Evolutionary conservation across 1,140 invertebrate genomes (phyloP).

Genomic region (Drosophila ananassae): DNA sequence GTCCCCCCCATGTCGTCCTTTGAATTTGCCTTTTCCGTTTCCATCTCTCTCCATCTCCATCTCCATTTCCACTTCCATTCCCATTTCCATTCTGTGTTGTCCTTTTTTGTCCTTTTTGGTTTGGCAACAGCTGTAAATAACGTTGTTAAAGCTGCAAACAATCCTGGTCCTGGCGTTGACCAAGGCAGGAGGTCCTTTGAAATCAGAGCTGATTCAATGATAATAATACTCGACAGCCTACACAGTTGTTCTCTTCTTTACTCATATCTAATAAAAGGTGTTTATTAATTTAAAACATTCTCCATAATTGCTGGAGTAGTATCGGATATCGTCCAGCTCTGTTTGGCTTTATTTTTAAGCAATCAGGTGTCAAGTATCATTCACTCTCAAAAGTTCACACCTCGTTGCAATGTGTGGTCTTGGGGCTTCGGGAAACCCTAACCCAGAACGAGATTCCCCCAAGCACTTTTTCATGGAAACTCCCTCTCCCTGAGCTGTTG

Average conservation of each 20-base stretch:
- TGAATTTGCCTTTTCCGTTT: constrained; percentile 1
- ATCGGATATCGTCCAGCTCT: no score
- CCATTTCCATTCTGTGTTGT: neutral
- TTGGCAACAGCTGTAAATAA: constrained; percentile 57
- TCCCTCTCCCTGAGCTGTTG: constrained; percentile 8
- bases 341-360: no score
- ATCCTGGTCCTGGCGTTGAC: constrained; percentile 19
- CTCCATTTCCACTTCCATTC: no score
- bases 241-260: neutral
- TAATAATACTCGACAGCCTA: neutral
- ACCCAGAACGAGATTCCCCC: constrained; percentile 4
- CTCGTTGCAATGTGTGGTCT: neutral
- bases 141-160: constrained; percentile 52
- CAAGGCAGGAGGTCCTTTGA: constrained; percentile 19
- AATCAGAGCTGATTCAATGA: constrained; percentile 6
- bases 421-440: constrained; percentile 7
- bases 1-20: neutral
- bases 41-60: constrained; percentile 2
- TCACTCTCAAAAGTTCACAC: no score
- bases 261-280: neutral
- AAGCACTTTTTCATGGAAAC: neutral
- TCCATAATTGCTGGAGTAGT: no score
- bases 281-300: neutral
- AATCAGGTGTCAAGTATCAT: no score
- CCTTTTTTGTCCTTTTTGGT: constrained; percentile 31